Evolutionary conservation across 2,888 invertebrate genomes (phyloP).

Genomic region (Tuta absoluta): DNA sequence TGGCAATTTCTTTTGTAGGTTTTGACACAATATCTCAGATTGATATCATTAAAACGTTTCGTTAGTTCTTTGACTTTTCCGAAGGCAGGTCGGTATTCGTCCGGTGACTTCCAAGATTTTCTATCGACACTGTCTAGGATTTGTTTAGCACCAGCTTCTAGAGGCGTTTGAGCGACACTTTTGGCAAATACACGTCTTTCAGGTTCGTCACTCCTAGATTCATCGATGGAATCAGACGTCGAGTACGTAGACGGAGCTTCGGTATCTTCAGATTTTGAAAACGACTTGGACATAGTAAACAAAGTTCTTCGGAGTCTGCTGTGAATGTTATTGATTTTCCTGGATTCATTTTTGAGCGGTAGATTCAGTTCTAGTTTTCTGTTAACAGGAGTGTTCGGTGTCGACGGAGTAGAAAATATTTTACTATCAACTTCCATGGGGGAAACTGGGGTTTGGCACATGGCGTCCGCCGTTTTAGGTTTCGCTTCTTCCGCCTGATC

Average conservation of each 20-base stretch:
- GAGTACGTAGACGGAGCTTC: constrained; percentile 64
- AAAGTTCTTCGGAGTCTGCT: constrained; percentile 62
- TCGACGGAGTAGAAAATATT: constrained; percentile 33
- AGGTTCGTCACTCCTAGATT: constrained; percentile 39
- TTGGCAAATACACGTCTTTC: constrained; percentile 34
- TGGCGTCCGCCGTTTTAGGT: constrained; percentile 65
- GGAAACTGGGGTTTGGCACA: constrained; percentile 65
- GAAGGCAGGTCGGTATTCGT: constrained; percentile 84
- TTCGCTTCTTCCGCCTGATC: constrained; percentile 61
- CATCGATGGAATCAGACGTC: constrained; percentile 64
- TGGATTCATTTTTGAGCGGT: constrained; percentile 54
- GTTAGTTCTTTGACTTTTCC: constrained; percentile 87
- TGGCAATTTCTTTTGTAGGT: constrained; percentile 71
- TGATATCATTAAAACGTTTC: constrained; percentile 83
- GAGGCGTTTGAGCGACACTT: constrained; percentile 43
- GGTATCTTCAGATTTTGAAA: constrained; percentile 67
- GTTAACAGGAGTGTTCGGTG: constrained; percentile 39
- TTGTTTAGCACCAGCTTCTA: constrained; percentile 58
- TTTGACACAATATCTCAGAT: constrained; percentile 68
- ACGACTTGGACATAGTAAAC: constrained; percentile 61
- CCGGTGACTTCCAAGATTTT: constrained; percentile 86
- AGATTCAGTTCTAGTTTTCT: constrained; percentile 59
- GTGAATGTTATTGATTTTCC: constrained; percentile 58
- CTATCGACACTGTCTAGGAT: constrained; percentile 65
- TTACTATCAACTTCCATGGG: constrained; percentile 48